Base-by-base conservation (phyloP, 92 coral and sea anemone species). In the Umimayanthus kanabou region DNA sequence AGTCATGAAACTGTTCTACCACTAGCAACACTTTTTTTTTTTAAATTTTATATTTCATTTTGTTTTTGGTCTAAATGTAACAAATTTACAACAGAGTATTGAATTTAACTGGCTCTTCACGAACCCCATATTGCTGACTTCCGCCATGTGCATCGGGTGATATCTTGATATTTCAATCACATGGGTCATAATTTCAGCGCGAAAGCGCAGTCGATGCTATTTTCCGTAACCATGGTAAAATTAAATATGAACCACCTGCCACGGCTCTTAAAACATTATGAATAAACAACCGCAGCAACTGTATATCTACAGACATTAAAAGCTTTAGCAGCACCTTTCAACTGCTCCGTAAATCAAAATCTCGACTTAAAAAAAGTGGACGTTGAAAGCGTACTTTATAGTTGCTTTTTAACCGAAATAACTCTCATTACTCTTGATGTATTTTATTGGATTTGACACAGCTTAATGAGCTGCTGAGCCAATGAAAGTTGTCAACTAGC, bases 181-280 rank as follows among this genome's bases (percentile, higher is more conserved):
- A 26, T 33, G 28, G 45, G 23, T 33, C 73, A 57, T 23, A 37
- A 13, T 57, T 80, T 57, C 20, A 57, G 25, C 57, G 85, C 50
- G 30, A 80, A 33, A 53, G 18, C 70, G 55, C 18, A 23, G 2
- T 53, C 58, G 69, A 29, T 26, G 22, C 53, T 30, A 57, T 57
- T 39, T 80, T 2, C 25, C 45, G 33, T 80, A 22, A 20, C 85
- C 49, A 80, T 33, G 71, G 49, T n/a, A 80, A 80, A 45, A 22
- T 18, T 26, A 80, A 39, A 57, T 39, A 57, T 10, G 73, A 2
- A 53, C 45, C 85, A 80, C 73, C 85, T 80, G 85, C 65, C 82
- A 78, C 85, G 85, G 45, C 85, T 80, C 73, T 57, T 33, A 61
- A 80, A 80, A 80, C 67, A 80, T 80, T 53, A 58, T 57, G 72